Evolutionary conservation across 2,797 vertebrate genomes (phyloP), one percentile per base, ranked within the genome.

Genomic region (Mus caroli): DNA sequence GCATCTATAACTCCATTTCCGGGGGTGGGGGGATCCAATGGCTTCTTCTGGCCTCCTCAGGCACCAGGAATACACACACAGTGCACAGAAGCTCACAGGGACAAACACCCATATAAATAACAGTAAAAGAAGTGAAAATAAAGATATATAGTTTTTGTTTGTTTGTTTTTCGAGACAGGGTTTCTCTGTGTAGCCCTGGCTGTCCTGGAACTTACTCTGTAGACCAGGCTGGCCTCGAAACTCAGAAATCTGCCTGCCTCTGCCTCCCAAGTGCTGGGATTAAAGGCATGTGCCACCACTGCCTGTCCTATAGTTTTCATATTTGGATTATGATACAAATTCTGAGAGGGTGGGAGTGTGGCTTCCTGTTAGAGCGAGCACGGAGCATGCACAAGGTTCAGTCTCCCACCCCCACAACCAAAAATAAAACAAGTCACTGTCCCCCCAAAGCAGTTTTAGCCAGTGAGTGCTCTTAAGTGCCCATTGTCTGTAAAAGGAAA

Each of bases 401-500:
- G n/a, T 82, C 34, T 69, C 43, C 86, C 43, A 54, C 43, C 20
- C 43, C 64, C 84, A 71, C 64, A 71, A 50, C 50, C 10, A 62
- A 46, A 4, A 69, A 40, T 56, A 40, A 34, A 14, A 43, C 78
- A 60, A 43, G 26, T 62, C 43, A 64, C 20, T 22, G 82, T 6
- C 54, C 90, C 34, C 40, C n/a, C 6, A 90, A 75, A 73, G n/a
- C 10, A 87, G 60, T 26, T 17, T 58, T 87, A 31, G 80, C 76
- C n/a, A 24, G 50, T 50, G 17, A 43, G 14, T 14, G 31, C 19
- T 62, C 31, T 78, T 19, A 9, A 79, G 11, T 2, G 6, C 71
- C 83, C 79, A 43, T 75, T 95, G 90, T 87, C 52, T 71, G 85
- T 50, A 64, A 75, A 58, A 87, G 67, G 78, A 87, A 87, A 88